Percentiles rank a stretch among this genome's conserved stretches.
Evolutionary conservation across 2,797 vertebrate genomes (phyloP).

Genomic region (Pseudochirops cupreus): DNA sequence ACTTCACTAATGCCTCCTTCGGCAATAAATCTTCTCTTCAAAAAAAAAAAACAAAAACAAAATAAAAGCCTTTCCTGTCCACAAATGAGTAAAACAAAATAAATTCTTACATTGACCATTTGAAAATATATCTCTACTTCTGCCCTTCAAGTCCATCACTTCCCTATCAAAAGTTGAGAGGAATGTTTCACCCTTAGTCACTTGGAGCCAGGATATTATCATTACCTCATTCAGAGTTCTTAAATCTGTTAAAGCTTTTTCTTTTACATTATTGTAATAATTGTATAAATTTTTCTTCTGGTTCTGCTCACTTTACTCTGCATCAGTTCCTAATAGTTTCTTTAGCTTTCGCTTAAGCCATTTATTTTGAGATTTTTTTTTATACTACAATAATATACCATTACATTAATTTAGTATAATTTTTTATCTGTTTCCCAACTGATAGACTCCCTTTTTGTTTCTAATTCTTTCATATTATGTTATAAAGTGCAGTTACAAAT

Average conservation of each 20-base stretch:
- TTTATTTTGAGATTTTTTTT: not conserved
- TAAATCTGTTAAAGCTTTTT: too few species aligned
- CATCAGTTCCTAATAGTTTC: not conserved
- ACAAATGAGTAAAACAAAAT: not conserved
- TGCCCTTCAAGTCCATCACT: not conserved
- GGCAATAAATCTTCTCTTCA: not conserved
- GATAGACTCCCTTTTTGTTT: not conserved
- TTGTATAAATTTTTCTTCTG: not conserved
- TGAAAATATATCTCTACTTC: not conserved
- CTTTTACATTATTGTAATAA: too few species aligned
- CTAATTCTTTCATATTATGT: not conserved
- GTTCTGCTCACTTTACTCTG: not conserved
- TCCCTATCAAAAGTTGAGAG: not conserved
- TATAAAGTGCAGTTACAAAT: too few species aligned
- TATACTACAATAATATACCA: not conserved
- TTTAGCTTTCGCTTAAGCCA: not conserved
- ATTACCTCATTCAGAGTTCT: not conserved
- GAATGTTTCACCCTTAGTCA: not conserved
- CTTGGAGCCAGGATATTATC: not conserved
- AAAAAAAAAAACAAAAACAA: not conserved
- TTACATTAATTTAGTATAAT: not conserved
- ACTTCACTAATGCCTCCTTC: not conserved
- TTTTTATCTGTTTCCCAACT: not conserved
- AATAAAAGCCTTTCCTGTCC: not conserved
- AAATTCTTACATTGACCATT: not conserved